phyloP scores from a whole-genome alignment of 2,888 invertebrate genomes.

The Hirtodrosophila duncani region DNA sequence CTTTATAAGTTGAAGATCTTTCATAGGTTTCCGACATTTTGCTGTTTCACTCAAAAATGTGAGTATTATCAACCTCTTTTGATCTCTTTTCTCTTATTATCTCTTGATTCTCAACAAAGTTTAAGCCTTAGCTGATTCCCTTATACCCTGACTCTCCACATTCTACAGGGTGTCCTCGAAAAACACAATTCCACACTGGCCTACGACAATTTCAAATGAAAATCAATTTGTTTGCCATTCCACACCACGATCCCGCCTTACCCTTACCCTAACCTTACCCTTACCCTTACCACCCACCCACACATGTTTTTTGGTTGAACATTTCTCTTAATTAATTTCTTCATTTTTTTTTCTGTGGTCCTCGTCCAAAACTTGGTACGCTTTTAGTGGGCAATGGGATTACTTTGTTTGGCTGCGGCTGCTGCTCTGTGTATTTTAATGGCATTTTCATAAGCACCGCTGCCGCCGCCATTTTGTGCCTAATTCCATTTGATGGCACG shows the following conservation, averaged over 20 bases:
- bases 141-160: no score
- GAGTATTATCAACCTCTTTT: no score
- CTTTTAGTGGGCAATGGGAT: slow-evolving; percentile 22
- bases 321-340: slow-evolving; percentile 48
- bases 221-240: slow-evolving; percentile 41
- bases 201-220: slow-evolving; percentile 35
- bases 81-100: no score
- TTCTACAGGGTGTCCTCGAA: not conserved
- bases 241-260: not conserved
- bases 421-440: slow-evolving; percentile 51
- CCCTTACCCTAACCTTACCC: slow-evolving; percentile 7
- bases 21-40: no score
- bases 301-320: slow-evolving; percentile 8
- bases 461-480: slow-evolving; percentile 35
- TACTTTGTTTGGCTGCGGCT: slow-evolving; percentile 29
- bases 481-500: slow-evolving; percentile 58
- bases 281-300: slow-evolving; percentile 3
- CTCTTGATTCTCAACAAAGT: no score
- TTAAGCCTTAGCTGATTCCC: no score
- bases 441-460: slow-evolving; percentile 65
- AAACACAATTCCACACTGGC: slow-evolving; percentile 7
- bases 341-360: slow-evolving; percentile 10
- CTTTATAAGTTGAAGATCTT: no score
- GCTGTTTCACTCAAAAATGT: no score
- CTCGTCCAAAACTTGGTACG: slow-evolving; percentile 23